Evolutionary conservation across 2,888 invertebrate species (phyloP).

Genomic region (Lomographa bimaculata): DNA sequence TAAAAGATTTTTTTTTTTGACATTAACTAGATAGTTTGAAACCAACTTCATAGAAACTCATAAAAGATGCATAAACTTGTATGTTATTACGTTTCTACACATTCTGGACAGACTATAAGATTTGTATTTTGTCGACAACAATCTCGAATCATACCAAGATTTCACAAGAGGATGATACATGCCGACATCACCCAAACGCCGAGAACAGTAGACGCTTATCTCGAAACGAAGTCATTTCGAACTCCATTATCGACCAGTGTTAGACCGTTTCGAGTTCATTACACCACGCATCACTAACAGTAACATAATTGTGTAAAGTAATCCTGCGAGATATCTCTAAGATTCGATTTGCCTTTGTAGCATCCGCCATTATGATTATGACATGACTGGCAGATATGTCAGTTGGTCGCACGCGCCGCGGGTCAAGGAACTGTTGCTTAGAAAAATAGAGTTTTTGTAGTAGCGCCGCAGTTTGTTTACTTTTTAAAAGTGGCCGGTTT

Average conservation of each 20-base stretch:
- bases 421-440: constrained; percentile 60
- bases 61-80: too few relatives aligned
- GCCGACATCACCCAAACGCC: constrained; percentile 14
- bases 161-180: constrained; percentile 4
- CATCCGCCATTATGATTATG: constrained; percentile 72
- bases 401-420: constrained; percentile 63
- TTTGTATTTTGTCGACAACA: too few relatives aligned
- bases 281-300: constrained; percentile 66
- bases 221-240: constrained; percentile 18
- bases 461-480: constrained; percentile 53
- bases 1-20: too few relatives aligned
- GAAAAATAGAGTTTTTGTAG: constrained; percentile 49
- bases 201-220: constrained; percentile 20
- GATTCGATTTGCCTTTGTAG: constrained; percentile 74
- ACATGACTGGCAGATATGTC: constrained; percentile 75
- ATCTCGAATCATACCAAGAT: constrained; percentile 5
- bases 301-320: constrained; percentile 77
- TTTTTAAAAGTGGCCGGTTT: constrained; percentile 29
- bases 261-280: constrained; percentile 59
- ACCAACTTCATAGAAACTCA: too few relatives aligned
- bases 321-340: constrained; percentile 74
- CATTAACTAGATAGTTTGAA: too few relatives aligned
- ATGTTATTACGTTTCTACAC: too few relatives aligned
- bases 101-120: too few relatives aligned
- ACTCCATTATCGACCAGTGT: constrained; percentile 36